Conservation (phyloP, 2,888 invertebrate species). For the Synanthedon andrenaeformis region DNA sequence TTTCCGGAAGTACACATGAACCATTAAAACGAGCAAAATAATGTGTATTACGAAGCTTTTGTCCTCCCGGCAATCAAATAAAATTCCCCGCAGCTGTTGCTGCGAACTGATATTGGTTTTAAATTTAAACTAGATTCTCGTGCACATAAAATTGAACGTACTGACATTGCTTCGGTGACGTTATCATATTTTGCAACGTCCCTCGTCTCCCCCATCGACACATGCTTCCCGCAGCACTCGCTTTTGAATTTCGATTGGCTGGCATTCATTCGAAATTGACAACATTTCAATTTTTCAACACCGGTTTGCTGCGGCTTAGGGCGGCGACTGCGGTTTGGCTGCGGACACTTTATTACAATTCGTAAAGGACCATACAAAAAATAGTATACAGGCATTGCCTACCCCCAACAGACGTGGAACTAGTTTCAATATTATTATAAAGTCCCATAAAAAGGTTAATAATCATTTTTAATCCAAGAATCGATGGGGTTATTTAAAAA, state of each 20-base stretch:
- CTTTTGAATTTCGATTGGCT: neutral
- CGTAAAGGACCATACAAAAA: too few relatives aligned
- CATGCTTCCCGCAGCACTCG: neutral
- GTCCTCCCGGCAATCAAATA: slow-evolving; percentile 1
- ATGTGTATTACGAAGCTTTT: slow-evolving; percentile 1
- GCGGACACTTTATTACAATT: too few relatives aligned
- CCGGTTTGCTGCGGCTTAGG: too few relatives aligned
- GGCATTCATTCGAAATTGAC: neutral
- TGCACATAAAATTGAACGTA: slow-evolving; percentile 5
- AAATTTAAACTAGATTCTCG: slow-evolving; percentile 8
- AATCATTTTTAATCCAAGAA: too few relatives aligned
- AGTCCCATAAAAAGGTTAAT: too few relatives aligned
- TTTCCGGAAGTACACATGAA: too few relatives aligned
- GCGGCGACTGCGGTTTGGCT: too few relatives aligned
- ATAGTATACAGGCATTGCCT: too few relatives aligned
- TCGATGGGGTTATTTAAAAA: too few relatives aligned
- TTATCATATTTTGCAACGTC: slow-evolving; percentile 1
- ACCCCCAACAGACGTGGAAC: too few relatives aligned
- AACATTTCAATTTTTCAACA: too few relatives aligned
- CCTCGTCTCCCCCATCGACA: neutral
- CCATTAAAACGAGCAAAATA: neutral
- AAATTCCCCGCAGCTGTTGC: slow-evolving; percentile 6
- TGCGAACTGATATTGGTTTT: slow-evolving; percentile 3
- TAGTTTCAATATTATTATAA: too few relatives aligned
- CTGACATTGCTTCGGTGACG: slow-evolving; percentile 5